Percentiles rank a stretch among this genome's conserved stretches.
Conservation (phyloP, 2,797 vertebrate species). For the Nyctibius grandis region DNA sequence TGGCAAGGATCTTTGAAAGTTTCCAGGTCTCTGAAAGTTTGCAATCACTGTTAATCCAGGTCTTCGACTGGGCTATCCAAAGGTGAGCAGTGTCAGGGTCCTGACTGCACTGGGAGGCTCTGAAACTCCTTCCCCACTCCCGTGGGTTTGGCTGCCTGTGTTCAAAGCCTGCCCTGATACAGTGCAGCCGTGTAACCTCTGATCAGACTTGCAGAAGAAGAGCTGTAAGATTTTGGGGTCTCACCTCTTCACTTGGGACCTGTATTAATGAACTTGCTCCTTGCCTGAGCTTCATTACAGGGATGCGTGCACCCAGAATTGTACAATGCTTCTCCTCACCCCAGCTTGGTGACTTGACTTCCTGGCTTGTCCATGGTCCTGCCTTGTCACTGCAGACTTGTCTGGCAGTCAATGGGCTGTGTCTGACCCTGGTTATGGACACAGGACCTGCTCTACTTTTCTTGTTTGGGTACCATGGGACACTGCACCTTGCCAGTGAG, state of each 20-base stretch:
- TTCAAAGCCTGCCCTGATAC: not conserved
- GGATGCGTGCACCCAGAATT: accelerated
- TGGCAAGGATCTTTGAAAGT: not conserved
- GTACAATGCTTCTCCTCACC: not conserved
- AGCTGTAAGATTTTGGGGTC: not conserved
- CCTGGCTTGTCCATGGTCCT: not conserved
- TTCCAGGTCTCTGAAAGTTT: not conserved
- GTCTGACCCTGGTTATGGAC: too few relatives aligned
- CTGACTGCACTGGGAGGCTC: not conserved
- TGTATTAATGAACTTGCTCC: not conserved
- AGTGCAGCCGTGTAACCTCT: not conserved
- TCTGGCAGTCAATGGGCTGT: not conserved
- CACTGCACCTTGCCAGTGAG: accelerated
- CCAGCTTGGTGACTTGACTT: not conserved
- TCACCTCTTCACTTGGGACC: not conserved
- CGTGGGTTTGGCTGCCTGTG: not conserved
- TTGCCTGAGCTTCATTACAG: not conserved
- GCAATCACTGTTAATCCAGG: not conserved
- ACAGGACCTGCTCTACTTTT: not conserved
- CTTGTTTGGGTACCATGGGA: not conserved
- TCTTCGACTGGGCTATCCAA: not conserved
- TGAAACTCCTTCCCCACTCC: not conserved
- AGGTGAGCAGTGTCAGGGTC: not conserved
- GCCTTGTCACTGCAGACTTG: not conserved
- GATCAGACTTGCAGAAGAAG: not conserved